phyloP scores from a whole-genome alignment of 2,797 vertebrate species.

The Chelon auratus region DNA sequence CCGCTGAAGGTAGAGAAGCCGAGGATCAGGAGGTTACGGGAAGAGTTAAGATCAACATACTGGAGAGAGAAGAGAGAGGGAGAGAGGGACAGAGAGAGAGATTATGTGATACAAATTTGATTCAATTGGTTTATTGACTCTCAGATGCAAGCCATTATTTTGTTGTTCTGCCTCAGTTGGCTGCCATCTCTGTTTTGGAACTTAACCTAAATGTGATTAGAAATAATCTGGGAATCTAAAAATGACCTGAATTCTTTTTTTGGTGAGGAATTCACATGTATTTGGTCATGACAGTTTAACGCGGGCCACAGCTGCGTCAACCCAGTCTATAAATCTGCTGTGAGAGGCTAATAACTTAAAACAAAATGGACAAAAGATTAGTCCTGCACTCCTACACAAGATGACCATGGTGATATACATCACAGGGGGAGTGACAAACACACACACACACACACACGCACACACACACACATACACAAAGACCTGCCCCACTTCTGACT shows the following conservation, averaged over 20 bases:
- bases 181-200: slow-evolving; percentile 28
- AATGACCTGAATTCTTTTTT: slow-evolving; percentile 21
- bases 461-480: background rate
- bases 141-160: slow-evolving; percentile 34
- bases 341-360: background rate
- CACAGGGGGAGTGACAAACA: background rate
- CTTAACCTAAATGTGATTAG: slow-evolving; percentile 42
- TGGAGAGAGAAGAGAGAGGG: slow-evolving; percentile 39
- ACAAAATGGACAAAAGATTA: too few relatives aligned
- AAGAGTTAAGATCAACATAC: slow-evolving; percentile 88
- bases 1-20: slow-evolving; percentile 87
- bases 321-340: background rate
- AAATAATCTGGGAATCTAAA: slow-evolving; percentile 12
- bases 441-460: background rate
- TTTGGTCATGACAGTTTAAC: slow-evolving; percentile 6
- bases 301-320: background rate
- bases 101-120: slow-evolving; percentile 18
- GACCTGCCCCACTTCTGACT: background rate
- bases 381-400: too few relatives aligned
- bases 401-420: too few relatives aligned
- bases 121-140: slow-evolving; percentile 38
- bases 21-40: slow-evolving; percentile 86
- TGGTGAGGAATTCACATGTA: slow-evolving; percentile 5
- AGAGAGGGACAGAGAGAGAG: background rate
- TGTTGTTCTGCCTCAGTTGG: slow-evolving; percentile 6